Evolutionary conservation across 2,113 vertebrate genomes (phyloP).

Genomic region (Chroicocephalus ridibundus): DNA sequence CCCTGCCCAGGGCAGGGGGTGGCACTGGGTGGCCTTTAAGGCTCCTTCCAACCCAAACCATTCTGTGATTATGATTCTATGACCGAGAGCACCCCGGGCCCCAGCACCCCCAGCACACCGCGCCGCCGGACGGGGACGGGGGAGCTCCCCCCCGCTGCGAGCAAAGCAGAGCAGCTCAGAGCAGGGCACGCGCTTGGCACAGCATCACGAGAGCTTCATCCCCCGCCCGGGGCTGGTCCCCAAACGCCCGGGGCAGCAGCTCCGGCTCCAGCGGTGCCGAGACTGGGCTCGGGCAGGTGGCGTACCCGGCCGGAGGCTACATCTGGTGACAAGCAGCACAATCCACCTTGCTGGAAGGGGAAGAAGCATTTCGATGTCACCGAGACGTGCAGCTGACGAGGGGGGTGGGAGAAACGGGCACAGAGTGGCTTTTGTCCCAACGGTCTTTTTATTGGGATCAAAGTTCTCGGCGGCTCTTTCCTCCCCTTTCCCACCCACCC

Average conservation of each 20-base stretch:
- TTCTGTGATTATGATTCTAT: too few species aligned
- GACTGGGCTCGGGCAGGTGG: too few species aligned
- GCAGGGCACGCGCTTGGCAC: not conserved
- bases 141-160: accelerated
- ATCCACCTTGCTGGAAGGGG: not conserved
- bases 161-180: accelerated
- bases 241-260: not conserved
- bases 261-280: not conserved
- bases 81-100: accelerated
- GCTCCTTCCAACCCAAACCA: too few species aligned
- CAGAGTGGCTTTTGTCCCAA: not conserved
- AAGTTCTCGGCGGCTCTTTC: not conserved
- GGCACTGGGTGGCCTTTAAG: too few species aligned
- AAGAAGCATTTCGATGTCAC: not conserved
- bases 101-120: not conserved
- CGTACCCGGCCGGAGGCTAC: accelerated
- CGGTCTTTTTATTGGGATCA: not conserved
- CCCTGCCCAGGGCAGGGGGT: too few species aligned
- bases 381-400: accelerated
- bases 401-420: not conserved
- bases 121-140: accelerated
- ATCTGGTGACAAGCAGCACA: accelerated
- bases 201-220: not conserved
- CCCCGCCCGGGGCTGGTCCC: not conserved
- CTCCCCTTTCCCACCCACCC: not conserved